Percentiles rank a stretch among this genome's conserved stretches.
Conservation (phyloP, 2,797 vertebrate species). For the Lagorchestes hirsutus region DNA sequence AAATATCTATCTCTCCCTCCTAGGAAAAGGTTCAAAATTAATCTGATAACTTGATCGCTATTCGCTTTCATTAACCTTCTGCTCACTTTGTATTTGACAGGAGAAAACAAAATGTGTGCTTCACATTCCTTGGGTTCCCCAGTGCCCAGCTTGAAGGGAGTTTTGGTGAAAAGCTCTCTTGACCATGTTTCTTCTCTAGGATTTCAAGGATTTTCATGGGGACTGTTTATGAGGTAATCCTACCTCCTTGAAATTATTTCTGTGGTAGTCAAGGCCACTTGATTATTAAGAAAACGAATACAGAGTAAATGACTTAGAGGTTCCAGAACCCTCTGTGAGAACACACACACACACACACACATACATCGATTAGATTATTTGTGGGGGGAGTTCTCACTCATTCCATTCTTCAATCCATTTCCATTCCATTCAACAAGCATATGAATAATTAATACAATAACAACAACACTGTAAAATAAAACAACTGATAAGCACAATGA, state of each 20-base stretch:
- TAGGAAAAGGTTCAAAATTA: background rate
- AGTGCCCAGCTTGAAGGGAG: constrained; percentile 67
- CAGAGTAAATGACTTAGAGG: constrained; percentile 80
- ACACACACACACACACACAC: background rate
- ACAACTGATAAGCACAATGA: background rate
- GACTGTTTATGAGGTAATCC: constrained; percentile 76
- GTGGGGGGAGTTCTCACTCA: background rate
- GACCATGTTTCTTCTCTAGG: constrained; percentile 77
- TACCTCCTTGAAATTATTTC: constrained; percentile 80
- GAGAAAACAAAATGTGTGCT: constrained; percentile 70
- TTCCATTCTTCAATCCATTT: background rate
- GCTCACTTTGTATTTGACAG: constrained; percentile 75
- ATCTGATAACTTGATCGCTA: constrained; percentile 71
- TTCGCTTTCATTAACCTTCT: constrained; percentile 76
- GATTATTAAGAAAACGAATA: constrained; percentile 81
- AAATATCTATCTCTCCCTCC: background rate
- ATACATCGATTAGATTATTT: background rate
- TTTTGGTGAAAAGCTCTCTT: constrained; percentile 66
- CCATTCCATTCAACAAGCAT: background rate
- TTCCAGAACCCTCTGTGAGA: constrained; percentile 72
- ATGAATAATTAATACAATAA: background rate
- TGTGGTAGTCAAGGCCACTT: constrained; percentile 77
- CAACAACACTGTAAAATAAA: background rate
- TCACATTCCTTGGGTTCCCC: constrained; percentile 73
- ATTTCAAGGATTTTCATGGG: constrained; percentile 80